phyloP scores from a whole-genome alignment of 1,140 invertebrate genomes.

The Lasioglossum albipes region DNA sequence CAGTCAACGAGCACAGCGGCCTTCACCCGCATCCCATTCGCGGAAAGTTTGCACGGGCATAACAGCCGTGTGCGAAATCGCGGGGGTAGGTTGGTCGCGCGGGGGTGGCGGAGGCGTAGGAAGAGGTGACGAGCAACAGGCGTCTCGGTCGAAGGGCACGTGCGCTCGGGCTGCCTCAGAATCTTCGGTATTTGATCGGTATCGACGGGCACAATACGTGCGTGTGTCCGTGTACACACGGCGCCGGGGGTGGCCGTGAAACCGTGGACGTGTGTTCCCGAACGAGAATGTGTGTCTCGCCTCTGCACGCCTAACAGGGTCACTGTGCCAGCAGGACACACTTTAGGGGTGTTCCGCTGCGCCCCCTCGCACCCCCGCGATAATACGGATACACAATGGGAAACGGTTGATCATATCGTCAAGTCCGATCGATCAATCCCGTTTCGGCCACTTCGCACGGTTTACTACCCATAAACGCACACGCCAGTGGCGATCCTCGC shows the following conservation, averaged over 20 bases:
- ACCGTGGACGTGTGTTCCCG: constrained; percentile 34
- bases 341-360: constrained; percentile 54
- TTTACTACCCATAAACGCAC: constrained; percentile 61
- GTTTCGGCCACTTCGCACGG: constrained; percentile 11
- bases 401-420: constrained; percentile 52
- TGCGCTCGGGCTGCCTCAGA: constrained; percentile 73
- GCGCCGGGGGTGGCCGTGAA: constrained; percentile 19
- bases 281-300: constrained; percentile 50
- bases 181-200: constrained; percentile 76
- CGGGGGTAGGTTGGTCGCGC: neutral
- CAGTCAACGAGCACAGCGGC: neutral
- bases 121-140: constrained; percentile 70
- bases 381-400: constrained; percentile 57
- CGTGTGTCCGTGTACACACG: constrained; percentile 49
- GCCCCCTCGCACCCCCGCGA: constrained; percentile 43
- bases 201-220: constrained; percentile 65
- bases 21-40: constrained; percentile 7
- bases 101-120: constrained; percentile 26
- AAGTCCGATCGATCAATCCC: constrained; percentile 58
- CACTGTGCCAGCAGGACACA: constrained; percentile 69
- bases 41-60: neutral
- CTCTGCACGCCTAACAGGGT: constrained; percentile 65
- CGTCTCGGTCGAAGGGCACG: constrained; percentile 57
- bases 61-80: neutral
- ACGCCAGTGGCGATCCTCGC: neutral